Percentiles rank a stretch among this genome's conserved stretches.
These are phyloP conservation scores for Myotis pilosus DNA, from an alignment of 2,797 vertebrate species.

Conservation along the genomic window DNA sequence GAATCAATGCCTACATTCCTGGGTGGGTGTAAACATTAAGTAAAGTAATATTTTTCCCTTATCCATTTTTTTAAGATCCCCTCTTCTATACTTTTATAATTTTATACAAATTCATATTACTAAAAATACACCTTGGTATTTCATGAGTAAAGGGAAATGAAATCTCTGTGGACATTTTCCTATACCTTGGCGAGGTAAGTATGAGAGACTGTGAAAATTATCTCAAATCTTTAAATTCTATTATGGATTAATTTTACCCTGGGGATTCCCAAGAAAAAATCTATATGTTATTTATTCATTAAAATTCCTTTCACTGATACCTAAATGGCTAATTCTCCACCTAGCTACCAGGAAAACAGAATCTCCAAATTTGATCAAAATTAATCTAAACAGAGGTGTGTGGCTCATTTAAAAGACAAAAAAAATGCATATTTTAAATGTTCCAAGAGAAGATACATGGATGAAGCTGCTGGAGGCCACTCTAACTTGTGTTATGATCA, in stretches of 20 bases:
- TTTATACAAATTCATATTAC: background rate
- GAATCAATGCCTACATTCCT: background rate
- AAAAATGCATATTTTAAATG: conserved; percentile 68
- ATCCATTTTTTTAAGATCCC: background rate
- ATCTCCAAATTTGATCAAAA: conserved; percentile 69
- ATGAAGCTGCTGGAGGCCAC: conserved; percentile 66
- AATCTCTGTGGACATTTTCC: background rate
- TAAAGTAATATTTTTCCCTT: conserved; percentile 1
- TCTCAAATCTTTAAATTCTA: background rate
- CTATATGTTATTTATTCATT: conserved; percentile 65
- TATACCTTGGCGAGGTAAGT: conserved; percentile 2
- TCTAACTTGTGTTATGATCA: conserved; percentile 58
- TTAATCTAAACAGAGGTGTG: conserved; percentile 71
- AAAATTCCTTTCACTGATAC: conserved; percentile 56
- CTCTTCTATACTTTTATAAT: background rate
- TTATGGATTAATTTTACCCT: conserved; percentile 22
- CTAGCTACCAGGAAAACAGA: conserved; percentile 63
- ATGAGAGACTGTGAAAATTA: conserved; percentile 60
- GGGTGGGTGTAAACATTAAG: background rate
- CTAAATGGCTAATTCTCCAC: conserved; percentile 55
- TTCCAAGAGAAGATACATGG: conserved; percentile 10
- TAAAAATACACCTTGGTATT: background rate
- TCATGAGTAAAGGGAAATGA: background rate
- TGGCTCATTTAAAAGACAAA: conserved; percentile 67
- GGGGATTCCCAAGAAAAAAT: conserved; percentile 47